Percentiles rank a stretch among this genome's conserved stretches.
These are phyloP conservation scores for Apoderus coryli DNA, from an alignment of 2,888 invertebrate genomes.

Conservation along the genomic window DNA sequence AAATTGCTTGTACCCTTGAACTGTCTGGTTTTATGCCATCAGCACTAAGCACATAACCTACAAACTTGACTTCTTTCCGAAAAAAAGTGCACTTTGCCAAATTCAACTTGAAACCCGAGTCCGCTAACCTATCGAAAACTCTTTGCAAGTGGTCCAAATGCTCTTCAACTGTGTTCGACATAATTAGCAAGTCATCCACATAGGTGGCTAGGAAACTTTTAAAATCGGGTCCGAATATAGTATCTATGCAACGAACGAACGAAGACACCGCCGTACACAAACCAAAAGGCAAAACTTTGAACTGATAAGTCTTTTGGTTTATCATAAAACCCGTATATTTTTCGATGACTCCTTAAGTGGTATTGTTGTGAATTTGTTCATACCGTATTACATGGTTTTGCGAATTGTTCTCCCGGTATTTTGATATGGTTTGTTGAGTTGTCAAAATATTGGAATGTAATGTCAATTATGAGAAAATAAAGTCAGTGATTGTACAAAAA, in stretches of 20 bases:
- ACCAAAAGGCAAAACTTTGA: slow-evolving; percentile 14
- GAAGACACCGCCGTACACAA: slow-evolving; percentile 7
- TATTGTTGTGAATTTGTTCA: too few species aligned
- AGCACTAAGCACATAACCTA: slow-evolving; percentile 11
- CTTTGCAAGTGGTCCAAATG: slow-evolving; percentile 12
- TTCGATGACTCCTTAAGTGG: too few species aligned
- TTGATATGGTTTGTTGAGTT: too few species aligned
- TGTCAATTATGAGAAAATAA: too few species aligned
- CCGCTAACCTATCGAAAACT: slow-evolving; percentile 8
- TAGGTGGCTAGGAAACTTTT: slow-evolving; percentile 8
- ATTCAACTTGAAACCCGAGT: slow-evolving; percentile 10
- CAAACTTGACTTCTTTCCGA: slow-evolving; percentile 9
- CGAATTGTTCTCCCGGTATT: too few species aligned
- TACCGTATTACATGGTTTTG: too few species aligned
- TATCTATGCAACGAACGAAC: slow-evolving; percentile 7
- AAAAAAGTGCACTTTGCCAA: slow-evolving; percentile 12
- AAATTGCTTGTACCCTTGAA: slow-evolving; percentile 17
- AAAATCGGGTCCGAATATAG: slow-evolving; percentile 10
- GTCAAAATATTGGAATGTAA: too few species aligned
- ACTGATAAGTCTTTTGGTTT: slow-evolving; percentile 10
- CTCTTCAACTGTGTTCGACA: slow-evolving; percentile 8
- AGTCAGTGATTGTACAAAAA: too few species aligned
- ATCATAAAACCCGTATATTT: slow-evolving; percentile 16
- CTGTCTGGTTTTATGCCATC: slow-evolving; percentile 11
- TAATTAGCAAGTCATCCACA: slow-evolving; percentile 14